Percentiles rank a stretch among this genome's conserved stretches.
phyloP scores from a whole-genome alignment of 2,797 vertebrate species.

The Anabas testudineus region DNA sequence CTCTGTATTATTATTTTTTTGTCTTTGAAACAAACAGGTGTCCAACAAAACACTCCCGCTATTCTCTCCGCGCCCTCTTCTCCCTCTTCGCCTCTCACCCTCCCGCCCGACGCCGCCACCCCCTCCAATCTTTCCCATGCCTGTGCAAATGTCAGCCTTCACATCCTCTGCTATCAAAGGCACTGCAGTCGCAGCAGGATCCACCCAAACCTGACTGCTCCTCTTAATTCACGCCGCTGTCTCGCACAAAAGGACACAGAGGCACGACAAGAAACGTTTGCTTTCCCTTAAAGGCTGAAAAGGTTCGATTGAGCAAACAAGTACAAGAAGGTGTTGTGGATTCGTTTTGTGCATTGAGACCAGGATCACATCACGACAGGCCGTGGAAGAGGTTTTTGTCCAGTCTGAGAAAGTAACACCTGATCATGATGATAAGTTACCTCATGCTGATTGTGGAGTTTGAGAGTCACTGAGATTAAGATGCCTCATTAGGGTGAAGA shows the following conservation, averaged over 20 bases:
- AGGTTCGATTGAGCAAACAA: slow-evolving; percentile 1
- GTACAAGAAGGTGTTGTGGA: neutral
- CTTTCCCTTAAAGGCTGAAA: slow-evolving; percentile 2
- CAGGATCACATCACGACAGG: neutral
- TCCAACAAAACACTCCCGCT: slow-evolving; percentile 53
- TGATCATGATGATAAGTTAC: neutral
- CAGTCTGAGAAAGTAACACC: neutral
- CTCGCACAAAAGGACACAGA: slow-evolving; percentile 24
- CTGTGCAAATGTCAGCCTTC: slow-evolving; percentile 73
- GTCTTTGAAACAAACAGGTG: slow-evolving; percentile 58
- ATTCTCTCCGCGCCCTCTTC: slow-evolving; percentile 30
- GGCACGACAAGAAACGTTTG: slow-evolving; percentile 3
- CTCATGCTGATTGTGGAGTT: too few species aligned
- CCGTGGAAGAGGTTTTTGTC: neutral
- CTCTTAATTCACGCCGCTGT: slow-evolving; percentile 49
- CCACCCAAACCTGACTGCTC: slow-evolving; percentile 56
- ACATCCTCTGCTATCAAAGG: slow-evolving; percentile 69
- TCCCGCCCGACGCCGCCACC: neutral
- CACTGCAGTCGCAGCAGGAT: slow-evolving; percentile 54
- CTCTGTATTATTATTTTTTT: too few species aligned
- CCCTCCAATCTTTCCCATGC: neutral
- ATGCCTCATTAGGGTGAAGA: too few species aligned
- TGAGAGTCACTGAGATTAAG: too few species aligned
- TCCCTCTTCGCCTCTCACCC: slow-evolving; percentile 18
- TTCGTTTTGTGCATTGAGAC: neutral